Conservation (phyloP, 2,888 invertebrate species). For the Agonopterix heracliana region DNA sequence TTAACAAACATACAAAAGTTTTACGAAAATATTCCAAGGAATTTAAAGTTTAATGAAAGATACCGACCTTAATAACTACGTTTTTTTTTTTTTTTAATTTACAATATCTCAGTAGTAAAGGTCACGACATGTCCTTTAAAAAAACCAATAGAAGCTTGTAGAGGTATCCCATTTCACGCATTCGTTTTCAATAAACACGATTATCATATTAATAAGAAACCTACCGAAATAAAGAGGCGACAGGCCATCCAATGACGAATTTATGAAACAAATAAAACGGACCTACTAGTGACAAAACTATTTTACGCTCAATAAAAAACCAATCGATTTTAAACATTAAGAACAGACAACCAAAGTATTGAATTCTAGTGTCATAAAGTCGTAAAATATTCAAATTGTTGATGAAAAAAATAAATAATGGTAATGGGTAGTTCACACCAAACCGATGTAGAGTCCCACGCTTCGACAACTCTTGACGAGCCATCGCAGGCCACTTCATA, state of each 20-base stretch:
- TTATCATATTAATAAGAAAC: constrained; percentile 42
- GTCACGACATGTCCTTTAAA: neutral
- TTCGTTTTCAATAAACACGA: constrained; percentile 33
- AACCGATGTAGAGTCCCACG: constrained; percentile 47
- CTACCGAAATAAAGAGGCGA: constrained; percentile 16
- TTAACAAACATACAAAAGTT: no score
- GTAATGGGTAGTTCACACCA: constrained; percentile 57
- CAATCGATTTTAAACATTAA: neutral
- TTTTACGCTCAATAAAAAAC: neutral
- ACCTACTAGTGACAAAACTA: constrained; percentile 40
- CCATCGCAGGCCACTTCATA: constrained; percentile 40
- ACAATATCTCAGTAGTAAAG: neutral
- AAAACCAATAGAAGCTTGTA: neutral
- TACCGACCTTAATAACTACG: no score
- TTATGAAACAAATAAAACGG: constrained; percentile 41
- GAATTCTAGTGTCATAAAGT: no score
- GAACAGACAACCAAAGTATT: no score
- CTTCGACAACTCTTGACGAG: constrained; percentile 30
- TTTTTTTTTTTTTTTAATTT: no score
- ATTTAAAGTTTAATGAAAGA: no score
- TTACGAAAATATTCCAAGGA: no score
- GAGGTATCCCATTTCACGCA: constrained; percentile 35
- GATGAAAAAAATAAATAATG: constrained; percentile 58
- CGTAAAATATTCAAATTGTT: constrained; percentile 43
- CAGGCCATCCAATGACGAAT: constrained; percentile 22